phyloP scores from a whole-genome alignment of 2,113 vertebrate species.

The Ginglymostoma cirratum region DNA sequence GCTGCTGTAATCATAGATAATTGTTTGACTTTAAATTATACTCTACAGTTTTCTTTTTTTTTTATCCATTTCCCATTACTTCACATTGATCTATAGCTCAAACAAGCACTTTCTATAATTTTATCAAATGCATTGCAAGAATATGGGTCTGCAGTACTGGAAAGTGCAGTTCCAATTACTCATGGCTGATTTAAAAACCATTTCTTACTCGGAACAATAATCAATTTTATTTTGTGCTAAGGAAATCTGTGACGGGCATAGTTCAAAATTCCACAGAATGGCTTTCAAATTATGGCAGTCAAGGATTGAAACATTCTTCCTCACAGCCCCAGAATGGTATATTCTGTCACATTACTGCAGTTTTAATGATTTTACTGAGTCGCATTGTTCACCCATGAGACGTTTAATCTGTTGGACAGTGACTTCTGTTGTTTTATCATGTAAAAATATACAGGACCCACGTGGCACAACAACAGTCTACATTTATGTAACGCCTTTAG shows the following conservation, averaged over 20 bases:
- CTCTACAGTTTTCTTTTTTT: neutral
- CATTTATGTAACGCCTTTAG: neutral
- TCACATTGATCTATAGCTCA: neutral
- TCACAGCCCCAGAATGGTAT: neutral
- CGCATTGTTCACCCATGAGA: neutral
- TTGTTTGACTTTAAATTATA: conserved; percentile 8
- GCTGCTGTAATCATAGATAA: neutral
- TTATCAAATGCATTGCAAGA: conserved; percentile 8
- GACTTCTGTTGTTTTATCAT: neutral
- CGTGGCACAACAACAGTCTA: neutral
- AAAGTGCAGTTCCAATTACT: neutral
- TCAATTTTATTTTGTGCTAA: conserved; percentile 1
- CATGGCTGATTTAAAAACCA: conserved; percentile 26
- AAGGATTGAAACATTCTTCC: neutral
- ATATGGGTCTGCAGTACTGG: neutral
- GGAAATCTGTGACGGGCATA: neutral
- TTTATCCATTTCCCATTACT: neutral
- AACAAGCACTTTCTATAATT: conserved; percentile 5
- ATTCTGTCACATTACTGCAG: neutral
- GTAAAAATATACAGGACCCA: neutral
- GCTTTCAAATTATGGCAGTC: neutral
- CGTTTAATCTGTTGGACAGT: neutral
- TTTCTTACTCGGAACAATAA: neutral
- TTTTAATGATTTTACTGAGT: neutral
- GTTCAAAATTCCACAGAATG: neutral